A percentile compares a stretch with the other conserved stretches of the same genome.
These are phyloP conservation scores for Delichon dasypus DNA, from an alignment of 2,797 vertebrate species.

Conservation along the genomic window DNA sequence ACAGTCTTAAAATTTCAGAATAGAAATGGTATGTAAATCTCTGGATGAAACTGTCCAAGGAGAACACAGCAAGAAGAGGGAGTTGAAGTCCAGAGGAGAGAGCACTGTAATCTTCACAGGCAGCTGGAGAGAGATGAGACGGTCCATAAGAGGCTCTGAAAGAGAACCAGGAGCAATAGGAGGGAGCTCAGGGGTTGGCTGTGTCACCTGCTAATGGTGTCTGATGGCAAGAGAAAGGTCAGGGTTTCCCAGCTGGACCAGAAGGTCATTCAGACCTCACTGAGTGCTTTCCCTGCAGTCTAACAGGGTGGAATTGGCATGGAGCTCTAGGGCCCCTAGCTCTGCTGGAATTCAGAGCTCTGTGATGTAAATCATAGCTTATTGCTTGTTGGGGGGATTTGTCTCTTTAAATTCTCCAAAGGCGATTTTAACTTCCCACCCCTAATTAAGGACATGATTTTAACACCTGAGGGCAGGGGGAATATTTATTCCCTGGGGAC, in stretches of 20 bases:
- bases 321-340: fast-evolving
- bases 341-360: not conserved
- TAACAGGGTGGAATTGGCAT: fast-evolving
- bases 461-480: fast-evolving
- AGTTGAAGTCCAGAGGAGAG: not conserved
- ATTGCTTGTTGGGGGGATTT: not conserved
- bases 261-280: not conserved
- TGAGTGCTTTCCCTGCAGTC: not conserved
- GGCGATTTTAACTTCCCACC: not conserved
- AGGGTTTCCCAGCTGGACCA: not conserved
- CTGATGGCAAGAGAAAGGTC: not conserved
- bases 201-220: not conserved
- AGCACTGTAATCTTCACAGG: not conserved
- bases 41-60: not conserved
- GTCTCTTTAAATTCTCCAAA: not conserved
- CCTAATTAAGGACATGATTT: not conserved
- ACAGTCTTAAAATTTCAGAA: not conserved
- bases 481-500: fast-evolving
- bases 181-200: not conserved
- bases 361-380: not conserved
- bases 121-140: not conserved
- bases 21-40: not conserved
- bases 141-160: too few relatives aligned
- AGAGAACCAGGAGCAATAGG: not conserved
- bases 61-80: not conserved